These are phyloP conservation scores for Pseudococcus viburni DNA, from an alignment of 2,888 invertebrate genomes.

Conservation along the genomic window DNA sequence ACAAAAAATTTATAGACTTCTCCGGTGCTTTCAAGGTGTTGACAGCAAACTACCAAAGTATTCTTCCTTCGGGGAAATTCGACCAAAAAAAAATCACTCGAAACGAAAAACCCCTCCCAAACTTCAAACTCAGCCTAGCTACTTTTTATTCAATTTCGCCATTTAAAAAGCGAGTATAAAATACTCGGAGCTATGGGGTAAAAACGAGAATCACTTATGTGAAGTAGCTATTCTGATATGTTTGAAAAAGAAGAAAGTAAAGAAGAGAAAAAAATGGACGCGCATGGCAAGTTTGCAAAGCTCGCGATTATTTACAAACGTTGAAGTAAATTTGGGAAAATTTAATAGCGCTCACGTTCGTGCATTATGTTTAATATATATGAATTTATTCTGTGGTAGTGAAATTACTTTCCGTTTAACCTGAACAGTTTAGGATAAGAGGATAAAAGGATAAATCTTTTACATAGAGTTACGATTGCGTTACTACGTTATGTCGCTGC, in stretches of 20 bases:
- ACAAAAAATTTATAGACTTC: too few relatives aligned
- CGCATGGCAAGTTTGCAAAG: conserved; percentile 27
- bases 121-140: background rate
- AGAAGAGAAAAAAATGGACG: background rate
- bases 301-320: conserved; percentile 36
- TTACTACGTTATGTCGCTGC: conserved; percentile 38
- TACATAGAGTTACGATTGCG: conserved; percentile 34
- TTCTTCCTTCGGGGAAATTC: background rate
- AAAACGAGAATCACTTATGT: background rate
- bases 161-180: background rate
- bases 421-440: conserved; percentile 49
- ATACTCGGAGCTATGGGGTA: background rate
- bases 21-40: background rate
- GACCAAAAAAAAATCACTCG: background rate
- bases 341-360: conserved; percentile 47
- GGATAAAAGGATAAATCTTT: conserved; percentile 47
- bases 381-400: conserved; percentile 41
- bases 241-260: background rate
- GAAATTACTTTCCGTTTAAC: conserved; percentile 44
- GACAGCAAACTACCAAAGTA: background rate
- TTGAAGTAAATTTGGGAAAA: conserved; percentile 17
- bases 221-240: background rate
- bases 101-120: background rate
- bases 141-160: background rate
- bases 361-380: conserved; percentile 37